A percentile compares a stretch with the other conserved stretches of the same genome.
Evolutionary conservation across 2,888 invertebrate genomes (phyloP).

Genomic region (Drosophila fungiperda): DNA sequence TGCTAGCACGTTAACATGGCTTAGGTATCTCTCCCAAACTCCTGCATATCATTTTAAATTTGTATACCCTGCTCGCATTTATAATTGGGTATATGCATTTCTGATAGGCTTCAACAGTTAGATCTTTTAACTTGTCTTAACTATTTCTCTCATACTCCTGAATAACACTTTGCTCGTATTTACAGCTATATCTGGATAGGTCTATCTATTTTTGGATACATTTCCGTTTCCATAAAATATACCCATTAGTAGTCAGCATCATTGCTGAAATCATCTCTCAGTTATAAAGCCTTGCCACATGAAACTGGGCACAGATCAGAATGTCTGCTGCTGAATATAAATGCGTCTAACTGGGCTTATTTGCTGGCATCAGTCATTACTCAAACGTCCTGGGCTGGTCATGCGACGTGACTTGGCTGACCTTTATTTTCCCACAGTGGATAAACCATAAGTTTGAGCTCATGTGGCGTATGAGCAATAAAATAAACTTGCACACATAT

Average conservation of each 20-base stretch:
- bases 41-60: slow-evolving; percentile 4
- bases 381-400: slow-evolving; percentile 44
- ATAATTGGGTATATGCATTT: neutral
- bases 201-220: neutral
- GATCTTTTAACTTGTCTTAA: neutral
- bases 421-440: slow-evolving; percentile 49
- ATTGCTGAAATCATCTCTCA: neutral
- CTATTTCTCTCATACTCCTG: neutral
- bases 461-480: slow-evolving; percentile 54
- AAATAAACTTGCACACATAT: slow-evolving; percentile 59
- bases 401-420: slow-evolving; percentile 39
- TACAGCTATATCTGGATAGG: no score
- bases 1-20: slow-evolving; percentile 11
- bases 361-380: slow-evolving; percentile 41
- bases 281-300: neutral
- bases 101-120: neutral
- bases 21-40: slow-evolving; percentile 5
- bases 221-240: neutral
- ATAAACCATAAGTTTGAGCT: slow-evolving; percentile 21
- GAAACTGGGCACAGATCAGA: neutral
- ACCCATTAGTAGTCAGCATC: neutral
- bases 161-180: neutral
- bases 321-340: slow-evolving; percentile 6
- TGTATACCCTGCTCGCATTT: neutral
- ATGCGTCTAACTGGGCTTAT: slow-evolving; percentile 1